Evolutionary conservation across 2,888 invertebrate species (phyloP), one percentile per base, ranked within the genome.

Genomic region (Dichetophora obliterata): DNA sequence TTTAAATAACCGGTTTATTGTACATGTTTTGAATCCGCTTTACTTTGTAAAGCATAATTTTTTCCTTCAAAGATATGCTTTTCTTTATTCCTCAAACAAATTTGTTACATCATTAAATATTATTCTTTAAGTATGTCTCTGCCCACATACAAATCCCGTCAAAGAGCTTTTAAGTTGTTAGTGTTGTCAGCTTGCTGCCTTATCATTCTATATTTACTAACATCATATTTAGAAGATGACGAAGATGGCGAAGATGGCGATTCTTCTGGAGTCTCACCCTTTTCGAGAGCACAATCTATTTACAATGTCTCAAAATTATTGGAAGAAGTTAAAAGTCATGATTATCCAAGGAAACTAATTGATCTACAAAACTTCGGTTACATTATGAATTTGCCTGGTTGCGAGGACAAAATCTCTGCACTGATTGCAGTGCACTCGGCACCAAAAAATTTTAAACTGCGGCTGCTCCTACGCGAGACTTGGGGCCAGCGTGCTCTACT

Each of bases 361-460:
- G 91, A 93, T 85, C 86, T 94, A 66, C 89, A 90, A 68, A 89
- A 92, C 83, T 94, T 95, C 85, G 87, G 89, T 19, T 94, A 94
- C 85, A 88, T 89, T 72, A 91, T 93, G 61, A 91, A 92, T 80
- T 92, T 93, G 75, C 88, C 90, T 27, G 90, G 90, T 1, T 93
- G 93, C 83, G 81, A 80, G 22, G 27, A 80, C 8, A 89, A 93
- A 16, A 88, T 94, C 31, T 80, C 82, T 76, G 89, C 94, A 11
- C 88, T 95, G 24, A 91, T 94, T 77, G 89, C 94, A 37, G 90
- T 94, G 3, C 92, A 94, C 82, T 94, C 95, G 0, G 93, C 94
- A 0, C 94, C 95, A 0, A 86, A 82, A 5, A 93, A 96, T 85
- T 87, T 88, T 27, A 91, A 91, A 22, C 93, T 94, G 79, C 91